phyloP scores from a whole-genome alignment of 2,113 vertebrate genomes.

The Rhombomys opimus region DNA sequence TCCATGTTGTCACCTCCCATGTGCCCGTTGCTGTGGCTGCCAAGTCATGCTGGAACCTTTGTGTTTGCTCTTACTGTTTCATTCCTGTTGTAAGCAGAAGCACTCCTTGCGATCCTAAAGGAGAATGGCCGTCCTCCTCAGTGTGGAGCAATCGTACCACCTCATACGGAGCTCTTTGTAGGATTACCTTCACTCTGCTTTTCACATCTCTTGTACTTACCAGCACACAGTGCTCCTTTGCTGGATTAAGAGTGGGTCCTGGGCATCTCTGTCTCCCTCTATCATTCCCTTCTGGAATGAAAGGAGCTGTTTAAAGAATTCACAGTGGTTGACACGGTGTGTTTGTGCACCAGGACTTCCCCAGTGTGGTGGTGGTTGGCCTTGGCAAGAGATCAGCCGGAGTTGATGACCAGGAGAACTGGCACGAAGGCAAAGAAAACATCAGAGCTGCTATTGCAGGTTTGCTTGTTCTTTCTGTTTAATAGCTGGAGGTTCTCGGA shows the following conservation, averaged over 20 bases:
- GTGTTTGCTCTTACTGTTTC: background rate
- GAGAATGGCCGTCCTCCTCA: background rate
- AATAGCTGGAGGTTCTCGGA: background rate
- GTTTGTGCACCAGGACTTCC: slow-evolving; percentile 91
- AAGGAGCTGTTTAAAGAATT: background rate
- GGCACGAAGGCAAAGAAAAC: slow-evolving; percentile 95
- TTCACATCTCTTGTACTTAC: background rate
- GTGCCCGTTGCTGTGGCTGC: background rate
- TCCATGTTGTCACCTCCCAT: background rate
- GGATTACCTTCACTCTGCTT: background rate
- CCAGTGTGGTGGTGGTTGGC: slow-evolving; percentile 93
- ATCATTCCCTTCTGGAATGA: background rate
- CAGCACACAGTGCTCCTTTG: background rate
- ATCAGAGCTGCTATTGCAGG: slow-evolving; percentile 94
- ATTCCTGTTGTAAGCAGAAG: background rate
- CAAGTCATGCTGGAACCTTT: background rate
- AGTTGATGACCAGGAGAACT: slow-evolving; percentile 92
- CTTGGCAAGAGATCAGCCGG: slow-evolving; percentile 91
- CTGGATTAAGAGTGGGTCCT: background rate
- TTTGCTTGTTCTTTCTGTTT: slow-evolving; percentile 67
- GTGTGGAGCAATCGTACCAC: background rate
- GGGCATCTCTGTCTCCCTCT: background rate
- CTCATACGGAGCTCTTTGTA: background rate
- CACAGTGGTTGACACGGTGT: slow-evolving; percentile 11
- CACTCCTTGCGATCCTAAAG: background rate